These are phyloP conservation scores for Drosophila jambulina DNA, from an alignment of 1,140 invertebrate genomes.

Conservation along the genomic window DNA sequence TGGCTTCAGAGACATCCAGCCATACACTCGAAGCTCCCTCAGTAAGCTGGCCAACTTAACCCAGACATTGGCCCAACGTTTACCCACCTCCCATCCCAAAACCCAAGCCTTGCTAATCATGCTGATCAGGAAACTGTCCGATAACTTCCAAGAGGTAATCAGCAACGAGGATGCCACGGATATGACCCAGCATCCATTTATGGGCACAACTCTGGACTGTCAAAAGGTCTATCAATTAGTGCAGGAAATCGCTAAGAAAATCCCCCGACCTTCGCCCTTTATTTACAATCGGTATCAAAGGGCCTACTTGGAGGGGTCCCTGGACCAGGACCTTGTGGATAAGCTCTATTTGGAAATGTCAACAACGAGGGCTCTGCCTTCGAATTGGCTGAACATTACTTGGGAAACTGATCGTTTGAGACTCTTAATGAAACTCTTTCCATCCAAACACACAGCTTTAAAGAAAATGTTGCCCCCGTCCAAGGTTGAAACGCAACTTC, in stretches of 20 bases:
- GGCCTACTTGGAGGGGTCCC: background rate
- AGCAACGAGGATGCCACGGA: background rate
- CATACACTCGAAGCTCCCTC: background rate
- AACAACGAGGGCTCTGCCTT: accelerated
- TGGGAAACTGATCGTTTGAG: conserved; percentile 36
- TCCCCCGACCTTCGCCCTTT: conserved; percentile 7
- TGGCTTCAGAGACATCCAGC: background rate
- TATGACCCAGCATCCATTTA: conserved; percentile 13
- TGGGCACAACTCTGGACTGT: conserved; percentile 12
- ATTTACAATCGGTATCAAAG: conserved; percentile 17
- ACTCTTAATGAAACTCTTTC: background rate
- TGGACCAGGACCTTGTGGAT: conserved; percentile 14
- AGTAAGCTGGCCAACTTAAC: conserved; percentile 52
- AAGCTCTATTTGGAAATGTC: background rate
- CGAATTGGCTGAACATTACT: conserved; percentile 20
- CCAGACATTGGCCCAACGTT: conserved; percentile 16
- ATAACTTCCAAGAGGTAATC: conserved; percentile 15
- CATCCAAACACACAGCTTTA: accelerated
- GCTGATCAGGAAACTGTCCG: conserved; percentile 6
- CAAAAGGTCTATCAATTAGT: conserved; percentile 26
- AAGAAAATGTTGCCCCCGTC: background rate
- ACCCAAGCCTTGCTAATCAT: conserved; percentile 2
- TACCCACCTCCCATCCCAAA: conserved; percentile 3
- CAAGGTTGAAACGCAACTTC: background rate
- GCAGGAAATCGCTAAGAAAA: background rate